Base-by-base conservation (phyloP, 2,888 invertebrate genomes). In the Eustalomyia histrio region DNA sequence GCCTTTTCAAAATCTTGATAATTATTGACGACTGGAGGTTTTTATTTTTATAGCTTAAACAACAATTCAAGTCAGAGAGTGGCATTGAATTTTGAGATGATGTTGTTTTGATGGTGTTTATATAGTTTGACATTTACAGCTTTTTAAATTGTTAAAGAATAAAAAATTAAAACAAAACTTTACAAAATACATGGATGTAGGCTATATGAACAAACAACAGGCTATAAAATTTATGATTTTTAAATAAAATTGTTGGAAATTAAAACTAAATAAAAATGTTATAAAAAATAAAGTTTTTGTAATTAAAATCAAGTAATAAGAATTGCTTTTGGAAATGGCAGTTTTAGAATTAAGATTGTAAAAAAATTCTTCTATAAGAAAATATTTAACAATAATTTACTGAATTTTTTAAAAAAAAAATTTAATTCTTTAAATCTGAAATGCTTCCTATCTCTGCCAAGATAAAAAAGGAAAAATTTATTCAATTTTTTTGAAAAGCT, bases 51-150 rank as follows among this genome's bases (percentile, higher is more conserved):
- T 33, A n/a, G 68, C 52, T 64, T 12, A 18, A 63, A 63, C 73
- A 53, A 76, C 58, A 64, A 52, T 71, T 68, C 35, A 35, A 29
- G 73, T 63, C 69, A 69, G 47, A 47, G 33, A 33, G n/a, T 60
- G 60, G 35, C 53, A 68, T 68, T 58, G 9, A 16, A 43, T 43
- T 17, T 39, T 17, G 33, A 58, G 29, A 72, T 79, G 68, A 75
- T 72, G 79, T 76, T 68, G 82, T 61, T 29, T 29, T 68, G 72
- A 76, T 79, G 79, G 82, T 82, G 82, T 82, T 79, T 82, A 79
- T 82, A 73, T 76, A 55, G 79, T 71, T 79, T 82, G 82, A 82
- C 82, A 82, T 79, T 79, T 76, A 79, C 78, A 75, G 71, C 69
- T 63, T 79, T 79, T 79, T 82, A 79, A 82, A 79, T 82, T 79